A percentile compares a stretch with the other conserved stretches of the same genome.
These are phyloP conservation scores for Mastigias papua DNA, from an alignment of 30 jellyfish, hydroid and myxozoan species.

Conservation along the genomic window DNA sequence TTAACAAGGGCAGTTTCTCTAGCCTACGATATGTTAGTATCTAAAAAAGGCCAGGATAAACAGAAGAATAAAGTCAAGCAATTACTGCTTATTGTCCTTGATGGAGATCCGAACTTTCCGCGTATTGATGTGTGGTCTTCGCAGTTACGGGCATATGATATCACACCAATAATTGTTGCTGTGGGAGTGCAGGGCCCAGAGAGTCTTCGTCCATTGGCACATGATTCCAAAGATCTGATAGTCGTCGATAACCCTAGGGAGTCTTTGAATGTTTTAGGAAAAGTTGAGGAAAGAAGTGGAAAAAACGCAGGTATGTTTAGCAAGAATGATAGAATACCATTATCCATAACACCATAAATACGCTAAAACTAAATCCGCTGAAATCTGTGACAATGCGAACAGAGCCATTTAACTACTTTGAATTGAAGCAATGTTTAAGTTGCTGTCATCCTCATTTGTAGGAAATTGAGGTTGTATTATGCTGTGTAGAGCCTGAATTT, in stretches of 20 bases:
- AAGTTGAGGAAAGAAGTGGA: slow-evolving; percentile 43
- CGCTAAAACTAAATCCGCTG: no score
- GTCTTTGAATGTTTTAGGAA: slow-evolving; percentile 6
- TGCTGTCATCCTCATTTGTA: no score
- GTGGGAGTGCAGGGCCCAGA: slow-evolving; percentile 6
- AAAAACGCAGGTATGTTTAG: slow-evolving; percentile 35
- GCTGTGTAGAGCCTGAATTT: no score
- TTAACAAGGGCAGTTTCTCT: not conserved
- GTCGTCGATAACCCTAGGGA: not conserved
- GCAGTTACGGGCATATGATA: not conserved
- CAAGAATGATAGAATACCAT: not conserved
- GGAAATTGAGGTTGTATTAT: no score
- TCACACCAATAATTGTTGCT: slow-evolving; percentile 29
- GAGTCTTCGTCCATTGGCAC: not conserved
- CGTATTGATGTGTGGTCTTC: not conserved
- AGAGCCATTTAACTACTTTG: no score
- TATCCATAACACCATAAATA: no score
- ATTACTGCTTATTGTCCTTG: slow-evolving; percentile 4
- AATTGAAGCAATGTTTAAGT: no score
- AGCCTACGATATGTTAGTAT: slow-evolving; percentile 7
- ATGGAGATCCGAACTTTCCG: not conserved
- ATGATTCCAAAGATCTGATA: slow-evolving; percentile 1
- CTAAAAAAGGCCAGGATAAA: not conserved
- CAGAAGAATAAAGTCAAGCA: slow-evolving; percentile 14
- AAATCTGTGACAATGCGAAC: no score